Base-by-base conservation (phyloP, 2,888 invertebrate genomes). In the Oeneis ivallda region DNA sequence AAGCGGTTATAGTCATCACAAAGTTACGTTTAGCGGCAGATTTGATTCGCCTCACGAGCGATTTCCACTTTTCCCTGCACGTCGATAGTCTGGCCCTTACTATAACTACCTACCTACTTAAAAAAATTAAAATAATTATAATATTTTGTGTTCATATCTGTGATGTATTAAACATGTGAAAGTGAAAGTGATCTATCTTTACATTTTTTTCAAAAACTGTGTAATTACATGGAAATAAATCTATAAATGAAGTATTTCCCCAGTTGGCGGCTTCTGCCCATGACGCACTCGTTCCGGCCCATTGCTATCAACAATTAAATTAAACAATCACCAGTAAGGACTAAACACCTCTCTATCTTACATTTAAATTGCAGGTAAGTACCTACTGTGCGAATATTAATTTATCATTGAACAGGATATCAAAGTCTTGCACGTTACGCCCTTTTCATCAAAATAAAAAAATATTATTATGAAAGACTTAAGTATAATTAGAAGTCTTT, bases 231-330 rank as follows among this genome's bases (percentile, higher is more conserved):
- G 64, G 58, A 69, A 66, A 61, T 64, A 50, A 45, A 39, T 50
- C 26, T 47, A 26, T 26, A 62, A 61, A 49, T 61, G 47, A 45
- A 67, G 67, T 64, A 54, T 59, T 70, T 65, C 64, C 65, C 56
- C 32, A 53, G 53, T 68, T 70, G 61, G 61, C 60, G 54, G 68
- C 68, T 64, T 62, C 70, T 71, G 68, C 17, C 59, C 13, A 60
- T 68, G 67, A 67, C 69, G 67, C 61, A 69, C 34, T 59, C 56
- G 65, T 71, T 67, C 66, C 68, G 63, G 62, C 56, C 64, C 59
- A 65, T 65, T 67, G 56, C 60, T 62, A 62, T 67, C 53, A 66
- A 47, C 53, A 57, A 67, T 68, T 68, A 70, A 58, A n/a, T n/a
- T n/a, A n/a, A 62, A 65, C 64, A 66, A 65, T 69, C 53, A 49